A percentile compares a stretch with the other conserved stretches of the same genome.
These are phyloP conservation scores for Leptinotarsa peninsularis DNA, from an alignment of 2,888 invertebrate species.

Conservation along the genomic window DNA sequence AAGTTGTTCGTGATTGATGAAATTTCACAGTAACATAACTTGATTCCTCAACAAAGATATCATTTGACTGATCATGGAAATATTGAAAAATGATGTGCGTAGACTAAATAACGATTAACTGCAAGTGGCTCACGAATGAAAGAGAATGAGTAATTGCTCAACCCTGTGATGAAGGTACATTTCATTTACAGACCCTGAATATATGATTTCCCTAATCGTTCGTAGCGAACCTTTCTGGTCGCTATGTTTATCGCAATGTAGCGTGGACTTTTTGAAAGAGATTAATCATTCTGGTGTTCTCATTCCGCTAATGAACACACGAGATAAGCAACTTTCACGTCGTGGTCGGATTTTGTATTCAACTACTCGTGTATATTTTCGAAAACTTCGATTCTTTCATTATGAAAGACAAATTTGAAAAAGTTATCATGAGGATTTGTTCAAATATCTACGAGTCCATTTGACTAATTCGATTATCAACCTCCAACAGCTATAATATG, in stretches of 20 bases:
- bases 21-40: too few species aligned
- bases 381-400: background rate
- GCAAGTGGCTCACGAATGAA: background rate
- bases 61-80: too few species aligned
- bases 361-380: background rate
- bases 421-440: too few species aligned
- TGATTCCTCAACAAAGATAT: too few species aligned
- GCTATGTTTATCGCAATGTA: conserved; percentile 5
- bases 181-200: conserved; percentile 4
- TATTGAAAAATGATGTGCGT: too few species aligned
- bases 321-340: background rate
- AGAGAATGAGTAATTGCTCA: conserved; percentile 5
- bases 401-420: background rate
- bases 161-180: background rate
- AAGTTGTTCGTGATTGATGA: too few species aligned
- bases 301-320: conserved; percentile 11
- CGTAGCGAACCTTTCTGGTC: background rate
- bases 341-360: background rate
- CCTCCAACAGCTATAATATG: too few species aligned
- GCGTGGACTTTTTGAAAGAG: conserved; percentile 7
- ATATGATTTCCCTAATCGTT: conserved; percentile 7
- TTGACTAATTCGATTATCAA: too few species aligned
- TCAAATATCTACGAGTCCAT: too few species aligned
- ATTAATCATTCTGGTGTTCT: conserved; percentile 3
- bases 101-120: background rate